Percentiles rank a stretch among this genome's conserved stretches.
Evolutionary conservation across 2,888 invertebrate species (phyloP).

Genomic region (Zaprionus lineosus): DNA sequence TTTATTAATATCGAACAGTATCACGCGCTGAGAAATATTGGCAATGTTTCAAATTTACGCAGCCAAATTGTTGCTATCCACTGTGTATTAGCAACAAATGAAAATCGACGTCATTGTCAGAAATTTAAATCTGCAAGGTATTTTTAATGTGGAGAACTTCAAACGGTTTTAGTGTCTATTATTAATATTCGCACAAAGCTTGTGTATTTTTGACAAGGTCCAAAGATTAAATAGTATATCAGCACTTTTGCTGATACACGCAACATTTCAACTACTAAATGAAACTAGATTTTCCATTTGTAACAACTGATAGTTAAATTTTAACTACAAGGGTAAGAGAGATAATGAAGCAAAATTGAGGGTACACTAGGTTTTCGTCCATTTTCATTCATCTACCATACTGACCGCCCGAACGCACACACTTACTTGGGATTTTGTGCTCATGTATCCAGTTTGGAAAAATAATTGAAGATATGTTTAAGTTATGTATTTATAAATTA

Average conservation of each 20-base stretch:
- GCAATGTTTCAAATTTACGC: slow-evolving; percentile 43
- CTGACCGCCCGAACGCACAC: not conserved
- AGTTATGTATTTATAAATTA: too few species aligned
- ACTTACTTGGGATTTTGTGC: slow-evolving; percentile 26
- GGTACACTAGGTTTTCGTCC: not conserved
- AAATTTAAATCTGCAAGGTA: slow-evolving; percentile 44
- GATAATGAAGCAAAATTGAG: not conserved
- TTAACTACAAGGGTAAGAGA: too few species aligned
- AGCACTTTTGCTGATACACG: slow-evolving; percentile 29
- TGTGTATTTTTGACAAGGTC: slow-evolving; percentile 22
- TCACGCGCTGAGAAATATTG: slow-evolving; percentile 71
- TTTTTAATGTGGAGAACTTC: slow-evolving; percentile 40
- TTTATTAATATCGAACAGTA: slow-evolving; percentile 32
- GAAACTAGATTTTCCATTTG: too few species aligned
- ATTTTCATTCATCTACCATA: not conserved
- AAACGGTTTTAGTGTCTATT: slow-evolving; percentile 21
- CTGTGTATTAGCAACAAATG: slow-evolving; percentile 34
- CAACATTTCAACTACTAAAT: slow-evolving; percentile 12
- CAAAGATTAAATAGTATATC: slow-evolving; percentile 13
- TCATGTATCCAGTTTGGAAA: too few species aligned
- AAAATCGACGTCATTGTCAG: slow-evolving; percentile 58
- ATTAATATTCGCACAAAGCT: slow-evolving; percentile 19
- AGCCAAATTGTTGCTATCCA: slow-evolving; percentile 25
- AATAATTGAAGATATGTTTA: too few species aligned
- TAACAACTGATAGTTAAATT: too few species aligned